Percentiles rank a stretch among this genome's conserved stretches.
These are phyloP conservation scores for Gallinago media DNA, from an alignment of 2,113 vertebrate genomes.

Conservation along the genomic window DNA sequence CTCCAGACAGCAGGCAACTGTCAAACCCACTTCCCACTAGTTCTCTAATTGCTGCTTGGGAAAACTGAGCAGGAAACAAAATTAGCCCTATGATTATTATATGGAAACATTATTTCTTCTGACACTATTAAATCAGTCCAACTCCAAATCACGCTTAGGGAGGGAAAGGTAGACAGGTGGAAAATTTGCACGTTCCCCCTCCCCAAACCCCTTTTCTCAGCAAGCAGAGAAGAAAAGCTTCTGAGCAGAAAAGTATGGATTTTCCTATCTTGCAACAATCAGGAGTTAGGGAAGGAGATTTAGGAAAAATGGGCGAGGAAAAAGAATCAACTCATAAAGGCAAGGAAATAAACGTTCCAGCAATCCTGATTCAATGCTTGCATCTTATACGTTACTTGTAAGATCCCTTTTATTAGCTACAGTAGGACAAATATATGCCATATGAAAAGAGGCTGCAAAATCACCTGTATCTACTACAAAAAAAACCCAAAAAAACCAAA, in stretches of 20 bases:
- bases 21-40: not conserved
- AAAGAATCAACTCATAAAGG: not conserved
- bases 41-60: conserved; percentile 15
- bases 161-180: not conserved
- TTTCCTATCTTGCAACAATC: not conserved
- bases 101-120: conserved; percentile 29
- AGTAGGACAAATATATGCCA: not conserved
- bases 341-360: rapidly evolving
- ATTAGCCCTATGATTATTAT: conserved; percentile 1
- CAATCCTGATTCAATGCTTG: not conserved
- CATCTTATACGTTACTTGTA: not conserved
- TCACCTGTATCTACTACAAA: not conserved
- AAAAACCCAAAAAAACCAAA: not conserved
- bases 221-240: conserved; percentile 4
- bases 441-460: not conserved
- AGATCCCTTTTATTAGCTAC: not conserved
- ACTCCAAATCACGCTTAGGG: not conserved
- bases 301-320: not conserved
- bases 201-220: not conserved
- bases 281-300: not conserved
- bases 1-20: conserved; percentile 29
- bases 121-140: not conserved
- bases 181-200: not conserved
- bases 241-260: not conserved
- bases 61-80: conserved; percentile 13